Conservation (phyloP, 2,113 vertebrate genomes). For the Hipposideros armiger region DNA sequence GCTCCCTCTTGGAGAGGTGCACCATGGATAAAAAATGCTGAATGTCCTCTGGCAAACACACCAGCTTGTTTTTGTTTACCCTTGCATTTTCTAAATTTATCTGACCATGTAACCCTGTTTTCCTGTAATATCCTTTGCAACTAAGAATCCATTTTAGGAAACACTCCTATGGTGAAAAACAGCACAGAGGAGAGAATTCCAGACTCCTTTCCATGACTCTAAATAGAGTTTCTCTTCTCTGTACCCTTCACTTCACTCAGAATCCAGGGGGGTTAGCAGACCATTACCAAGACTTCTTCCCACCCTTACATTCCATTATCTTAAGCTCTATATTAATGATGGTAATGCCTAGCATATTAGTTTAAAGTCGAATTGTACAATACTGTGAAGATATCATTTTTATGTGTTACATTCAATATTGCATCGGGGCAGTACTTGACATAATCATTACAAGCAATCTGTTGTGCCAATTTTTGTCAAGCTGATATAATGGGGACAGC, state of each 20-base stretch:
- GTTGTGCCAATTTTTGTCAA: not conserved
- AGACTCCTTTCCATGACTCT: not conserved
- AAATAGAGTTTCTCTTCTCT: not conserved
- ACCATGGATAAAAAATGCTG: not conserved
- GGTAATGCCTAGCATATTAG: not conserved
- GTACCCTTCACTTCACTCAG: not conserved
- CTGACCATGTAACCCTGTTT: not conserved
- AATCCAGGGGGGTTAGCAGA: not conserved
- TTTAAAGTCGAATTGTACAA: not conserved
- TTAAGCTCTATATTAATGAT: not conserved
- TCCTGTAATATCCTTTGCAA: not conserved
- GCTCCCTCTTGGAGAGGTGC: not conserved
- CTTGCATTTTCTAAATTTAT: constrained; percentile 18
- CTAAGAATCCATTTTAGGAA: not conserved
- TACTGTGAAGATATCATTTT: not conserved
- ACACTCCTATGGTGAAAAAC: not conserved
- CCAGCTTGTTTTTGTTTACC: not conserved
- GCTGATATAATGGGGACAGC: not conserved
- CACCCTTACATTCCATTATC: not conserved
- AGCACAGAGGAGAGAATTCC: not conserved
- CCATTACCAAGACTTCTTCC: not conserved
- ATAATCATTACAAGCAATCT: not conserved
- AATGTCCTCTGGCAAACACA: not conserved
- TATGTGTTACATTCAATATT: not conserved
- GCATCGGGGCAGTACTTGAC: not conserved